A percentile compares a stretch with the other conserved stretches of the same genome.
Conservation (phyloP, 1,140 invertebrate species). For the Bombus superbus region DNA sequence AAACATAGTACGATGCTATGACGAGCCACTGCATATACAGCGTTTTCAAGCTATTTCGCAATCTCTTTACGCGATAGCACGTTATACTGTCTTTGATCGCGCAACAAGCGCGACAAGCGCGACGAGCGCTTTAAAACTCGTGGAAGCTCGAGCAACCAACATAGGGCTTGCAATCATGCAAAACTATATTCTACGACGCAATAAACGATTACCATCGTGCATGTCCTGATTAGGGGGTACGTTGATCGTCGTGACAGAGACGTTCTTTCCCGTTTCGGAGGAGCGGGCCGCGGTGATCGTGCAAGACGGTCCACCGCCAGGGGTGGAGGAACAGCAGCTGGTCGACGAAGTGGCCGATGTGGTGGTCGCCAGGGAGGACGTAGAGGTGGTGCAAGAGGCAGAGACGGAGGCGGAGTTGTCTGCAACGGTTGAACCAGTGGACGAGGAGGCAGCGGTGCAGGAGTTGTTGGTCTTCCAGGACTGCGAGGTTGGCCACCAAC, state of each 20-base stretch:
- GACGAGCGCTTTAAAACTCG: too few relatives aligned
- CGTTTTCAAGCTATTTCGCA: too few relatives aligned
- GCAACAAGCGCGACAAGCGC: too few relatives aligned
- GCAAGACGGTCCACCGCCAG: constrained; percentile 40
- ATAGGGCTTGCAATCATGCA: too few relatives aligned
- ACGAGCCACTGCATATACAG: too few relatives aligned
- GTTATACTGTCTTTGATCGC: too few relatives aligned
- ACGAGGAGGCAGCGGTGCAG: constrained; percentile 50
- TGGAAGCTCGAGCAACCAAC: too few relatives aligned
- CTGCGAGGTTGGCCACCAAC: constrained; percentile 79
- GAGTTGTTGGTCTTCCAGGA: constrained; percentile 75
- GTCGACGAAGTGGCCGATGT: constrained; percentile 49
- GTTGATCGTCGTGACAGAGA: constrained; percentile 81
- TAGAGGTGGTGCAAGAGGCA: constrained; percentile 61
- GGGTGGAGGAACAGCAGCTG: constrained; percentile 56
- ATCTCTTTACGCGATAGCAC: too few relatives aligned
- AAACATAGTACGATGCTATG: too few relatives aligned
- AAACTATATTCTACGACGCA: too few relatives aligned
- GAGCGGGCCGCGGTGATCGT: constrained; percentile 68
- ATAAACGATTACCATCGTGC: constrained; percentile 76
- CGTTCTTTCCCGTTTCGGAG: constrained; percentile 78
- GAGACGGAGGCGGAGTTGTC: constrained; percentile 59
- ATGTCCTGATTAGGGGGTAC: constrained; percentile 78
- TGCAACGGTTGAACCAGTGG: constrained; percentile 43
- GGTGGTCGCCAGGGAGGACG: constrained; percentile 70